A percentile compares a stretch with the other conserved stretches of the same genome.
Conservation (phyloP, 2,113 vertebrate genomes). For the Coptodon rendalli region DNA sequence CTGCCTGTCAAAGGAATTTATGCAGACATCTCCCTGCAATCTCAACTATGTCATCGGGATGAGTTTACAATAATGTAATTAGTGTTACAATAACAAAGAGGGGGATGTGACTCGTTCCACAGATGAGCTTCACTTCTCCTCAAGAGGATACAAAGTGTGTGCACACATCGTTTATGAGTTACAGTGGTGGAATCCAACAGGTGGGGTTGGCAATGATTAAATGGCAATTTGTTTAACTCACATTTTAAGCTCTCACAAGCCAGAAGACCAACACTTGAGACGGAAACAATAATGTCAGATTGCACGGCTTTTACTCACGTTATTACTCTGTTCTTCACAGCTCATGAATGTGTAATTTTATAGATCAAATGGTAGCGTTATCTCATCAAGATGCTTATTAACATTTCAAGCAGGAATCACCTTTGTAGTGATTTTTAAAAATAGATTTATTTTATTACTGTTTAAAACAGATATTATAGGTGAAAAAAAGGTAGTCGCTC, state of each 20-base stretch:
- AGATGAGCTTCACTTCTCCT: constrained; percentile 8
- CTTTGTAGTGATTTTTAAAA: not conserved
- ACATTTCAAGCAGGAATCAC: not conserved
- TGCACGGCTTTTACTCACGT: not conserved
- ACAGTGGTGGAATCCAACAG: not conserved
- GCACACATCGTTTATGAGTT: not conserved
- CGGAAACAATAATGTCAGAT: not conserved
- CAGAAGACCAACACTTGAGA: not conserved
- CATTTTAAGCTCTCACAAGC: not conserved
- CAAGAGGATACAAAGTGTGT: not conserved
- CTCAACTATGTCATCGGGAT: constrained; percentile 10
- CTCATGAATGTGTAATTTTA: not conserved
- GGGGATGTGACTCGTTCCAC: constrained; percentile 21
- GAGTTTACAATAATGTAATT: constrained; percentile 47
- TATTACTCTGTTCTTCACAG: not conserved
- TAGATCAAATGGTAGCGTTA: not conserved
- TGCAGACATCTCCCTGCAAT: constrained; percentile 1
- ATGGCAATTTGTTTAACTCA: constrained; percentile 2
- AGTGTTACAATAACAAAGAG: constrained; percentile 44
- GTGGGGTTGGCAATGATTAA: not conserved
- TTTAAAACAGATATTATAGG: not conserved
- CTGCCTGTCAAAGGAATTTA: not conserved
- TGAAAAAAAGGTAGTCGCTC: constrained; percentile 49
- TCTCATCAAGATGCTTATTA: not conserved
- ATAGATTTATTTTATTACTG: not conserved